Conservation (phyloP, 2,113 vertebrate species). For the Sceloporus tristichus region DNA sequence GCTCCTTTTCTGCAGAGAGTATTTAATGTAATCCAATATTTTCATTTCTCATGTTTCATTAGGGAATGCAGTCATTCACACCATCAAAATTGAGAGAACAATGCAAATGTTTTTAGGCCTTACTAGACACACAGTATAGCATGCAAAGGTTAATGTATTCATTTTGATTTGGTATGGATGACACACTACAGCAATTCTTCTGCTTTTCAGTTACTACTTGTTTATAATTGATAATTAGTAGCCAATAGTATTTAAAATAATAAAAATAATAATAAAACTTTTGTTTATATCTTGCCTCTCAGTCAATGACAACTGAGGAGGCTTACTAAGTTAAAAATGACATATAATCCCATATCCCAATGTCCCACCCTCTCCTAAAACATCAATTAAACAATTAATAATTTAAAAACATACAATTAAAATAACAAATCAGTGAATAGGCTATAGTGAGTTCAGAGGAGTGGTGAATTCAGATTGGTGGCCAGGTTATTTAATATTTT, state of each 20-base stretch:
- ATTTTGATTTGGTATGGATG: conserved; percentile 4
- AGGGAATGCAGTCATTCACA: no score
- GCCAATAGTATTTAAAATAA: neutral
- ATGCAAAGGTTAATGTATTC: neutral
- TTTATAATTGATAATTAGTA: neutral
- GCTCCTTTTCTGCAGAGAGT: neutral
- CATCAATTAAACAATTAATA: no score
- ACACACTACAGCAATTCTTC: neutral
- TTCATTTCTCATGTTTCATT: neutral
- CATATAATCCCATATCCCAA: no score
- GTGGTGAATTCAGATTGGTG: no score
- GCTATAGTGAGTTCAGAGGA: no score
- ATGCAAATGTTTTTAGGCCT: neutral
- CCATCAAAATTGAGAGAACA: neutral
- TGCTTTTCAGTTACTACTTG: neutral
- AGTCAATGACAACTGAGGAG: no score
- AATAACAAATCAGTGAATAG: no score
- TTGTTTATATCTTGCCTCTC: no score
- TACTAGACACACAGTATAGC: neutral
- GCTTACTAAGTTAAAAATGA: no score
- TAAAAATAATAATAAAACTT: no score
- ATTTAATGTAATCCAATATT: neutral
- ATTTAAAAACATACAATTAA: no score
- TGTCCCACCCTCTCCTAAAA: no score
- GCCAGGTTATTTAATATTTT: neutral